Percentiles rank a stretch among this genome's conserved stretches.
Conservation (phyloP, 2,113 vertebrate genomes). For the Empidonax alnorum region DNA sequence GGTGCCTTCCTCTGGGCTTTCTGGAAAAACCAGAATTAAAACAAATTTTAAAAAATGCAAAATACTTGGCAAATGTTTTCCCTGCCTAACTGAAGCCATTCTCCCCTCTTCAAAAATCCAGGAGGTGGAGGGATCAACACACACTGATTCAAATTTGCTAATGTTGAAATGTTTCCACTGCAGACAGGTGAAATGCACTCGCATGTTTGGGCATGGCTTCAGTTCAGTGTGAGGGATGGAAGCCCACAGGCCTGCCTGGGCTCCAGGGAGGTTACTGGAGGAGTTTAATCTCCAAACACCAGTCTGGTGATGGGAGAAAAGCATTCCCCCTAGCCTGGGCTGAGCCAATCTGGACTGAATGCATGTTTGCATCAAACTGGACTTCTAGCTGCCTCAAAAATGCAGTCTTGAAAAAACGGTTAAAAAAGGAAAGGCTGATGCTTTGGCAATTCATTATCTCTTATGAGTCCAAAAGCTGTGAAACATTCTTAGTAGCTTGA, state of each 20-base stretch:
- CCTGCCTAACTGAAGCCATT: neutral
- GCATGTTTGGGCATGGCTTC: neutral
- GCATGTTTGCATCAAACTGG: neutral
- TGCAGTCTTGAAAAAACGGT: neutral
- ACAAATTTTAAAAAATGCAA: neutral
- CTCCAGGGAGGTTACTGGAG: neutral
- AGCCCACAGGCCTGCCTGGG: conserved; percentile 49
- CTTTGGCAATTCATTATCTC: conserved; percentile 12
- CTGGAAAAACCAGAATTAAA: neutral
- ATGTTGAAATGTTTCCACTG: neutral
- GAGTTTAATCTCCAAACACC: neutral
- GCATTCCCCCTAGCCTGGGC: neutral
- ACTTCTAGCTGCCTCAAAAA: conserved; percentile 31
- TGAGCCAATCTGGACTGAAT: neutral
- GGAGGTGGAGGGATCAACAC: neutral
- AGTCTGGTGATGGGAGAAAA: neutral
- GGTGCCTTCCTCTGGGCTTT: neutral
- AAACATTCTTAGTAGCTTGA: neutral
- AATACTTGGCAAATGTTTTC: neutral
- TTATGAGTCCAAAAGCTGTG: neutral
- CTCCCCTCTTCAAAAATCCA: neutral
- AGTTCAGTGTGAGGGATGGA: neutral
- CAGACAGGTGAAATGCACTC: neutral
- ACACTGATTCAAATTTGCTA: neutral
- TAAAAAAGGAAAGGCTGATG: conserved; percentile 26